Base-by-base conservation (phyloP, 2,113 vertebrate species). In the Leiothrix lutea region DNA sequence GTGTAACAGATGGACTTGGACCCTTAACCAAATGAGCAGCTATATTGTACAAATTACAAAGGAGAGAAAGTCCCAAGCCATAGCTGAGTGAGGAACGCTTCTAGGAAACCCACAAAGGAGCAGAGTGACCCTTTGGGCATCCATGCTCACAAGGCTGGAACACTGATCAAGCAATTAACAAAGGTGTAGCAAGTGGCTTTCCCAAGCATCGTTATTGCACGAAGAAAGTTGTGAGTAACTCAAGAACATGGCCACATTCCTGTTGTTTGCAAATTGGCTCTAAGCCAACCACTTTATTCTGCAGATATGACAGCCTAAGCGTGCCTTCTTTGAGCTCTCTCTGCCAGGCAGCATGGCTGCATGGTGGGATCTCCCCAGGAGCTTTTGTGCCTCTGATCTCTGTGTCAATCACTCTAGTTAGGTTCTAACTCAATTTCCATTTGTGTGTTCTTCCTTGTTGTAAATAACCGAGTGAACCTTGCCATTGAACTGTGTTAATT, bases 391-490 rank as follows among this genome's bases (percentile, higher is more conserved):
- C 15, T 44, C 42, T 50, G 20, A 26, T 36, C 22, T 57, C 36
- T 25, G 15, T n/a, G 16, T 22, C 22, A 64, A 16, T 29, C 28
- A 44, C 31, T 57, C 28, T 12, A 64, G 19, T 9, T 28, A 23
- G 23, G 33, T 18, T 56, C 9, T 25, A 69, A 35, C 20, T 69
- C 2, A 0, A 23, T 51, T 64, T 50, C 31, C 21, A 38, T 44
- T 56, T 0, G 0, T 44, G 18, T 26, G 5, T 35, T 75, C 56
- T 69, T 45, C 42, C 19, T 11, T 2, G 7, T 12, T 38, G 12
- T 62, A 50, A 62, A 18, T 18, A 25, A 42, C 21, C 0, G 1
- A 45, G 14, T 31, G 7, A 75, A 40, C 8, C 21, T 57, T 29
- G 28, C 11, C 28, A 29, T 3, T 3, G 3, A 86, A 38, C 9